A percentile compares a stretch with the other conserved stretches of the same genome.
phyloP scores from a whole-genome alignment of 2,113 vertebrate species.

The Malurus elegans region DNA sequence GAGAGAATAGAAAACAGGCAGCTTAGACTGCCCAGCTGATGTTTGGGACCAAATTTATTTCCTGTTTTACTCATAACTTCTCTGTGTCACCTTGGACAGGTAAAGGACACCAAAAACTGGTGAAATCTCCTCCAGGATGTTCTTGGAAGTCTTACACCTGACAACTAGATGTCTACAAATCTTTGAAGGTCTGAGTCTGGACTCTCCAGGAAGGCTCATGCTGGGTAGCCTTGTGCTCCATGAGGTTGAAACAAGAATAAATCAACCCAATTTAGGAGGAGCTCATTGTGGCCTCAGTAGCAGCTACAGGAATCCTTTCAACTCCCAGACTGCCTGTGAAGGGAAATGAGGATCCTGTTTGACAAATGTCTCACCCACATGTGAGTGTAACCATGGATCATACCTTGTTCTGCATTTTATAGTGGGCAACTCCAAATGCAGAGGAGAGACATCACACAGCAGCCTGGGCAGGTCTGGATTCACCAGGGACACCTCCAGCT shows the following conservation, averaged over 20 bases:
- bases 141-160: neutral
- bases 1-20: neutral
- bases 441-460: slow-evolving; percentile 27
- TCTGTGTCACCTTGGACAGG: neutral
- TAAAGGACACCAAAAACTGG: neutral
- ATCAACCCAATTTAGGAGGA: neutral
- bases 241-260: neutral
- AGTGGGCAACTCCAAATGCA: neutral
- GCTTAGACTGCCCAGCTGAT: neutral
- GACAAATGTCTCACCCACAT: neutral
- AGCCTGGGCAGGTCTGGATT: slow-evolving; percentile 32
- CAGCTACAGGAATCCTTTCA: neutral
- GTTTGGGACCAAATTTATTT: neutral
- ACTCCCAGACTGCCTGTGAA: neutral
- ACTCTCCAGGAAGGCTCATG: neutral
- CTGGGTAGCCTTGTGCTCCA: neutral
- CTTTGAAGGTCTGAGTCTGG: neutral
- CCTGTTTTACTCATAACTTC: neutral
- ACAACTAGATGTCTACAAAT: neutral
- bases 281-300: neutral
- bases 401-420: slow-evolving; percentile 68
- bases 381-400: neutral
- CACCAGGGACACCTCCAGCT: slow-evolving; percentile 44
- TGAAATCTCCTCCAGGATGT: neutral
- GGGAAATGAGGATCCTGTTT: neutral